These are phyloP conservation scores for Psittacula derbiana DNA, from an alignment of 2,797 vertebrate species.

Conservation along the genomic window DNA sequence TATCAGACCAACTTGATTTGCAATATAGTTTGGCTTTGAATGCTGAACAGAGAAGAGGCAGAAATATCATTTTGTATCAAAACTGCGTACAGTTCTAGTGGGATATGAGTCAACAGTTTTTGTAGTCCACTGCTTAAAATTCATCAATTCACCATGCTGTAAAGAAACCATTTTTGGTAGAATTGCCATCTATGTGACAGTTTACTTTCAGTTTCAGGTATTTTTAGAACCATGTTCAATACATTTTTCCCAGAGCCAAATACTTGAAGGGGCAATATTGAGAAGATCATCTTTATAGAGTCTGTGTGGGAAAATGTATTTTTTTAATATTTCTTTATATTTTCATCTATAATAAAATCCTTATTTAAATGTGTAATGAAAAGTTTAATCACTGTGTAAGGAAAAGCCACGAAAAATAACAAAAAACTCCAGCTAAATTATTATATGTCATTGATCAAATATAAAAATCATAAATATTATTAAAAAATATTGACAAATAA, in stretches of 20 bases:
- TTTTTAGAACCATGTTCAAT: neutral
- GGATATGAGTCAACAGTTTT: neutral
- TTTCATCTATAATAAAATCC: neutral
- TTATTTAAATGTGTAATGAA: neutral
- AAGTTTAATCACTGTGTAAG: neutral
- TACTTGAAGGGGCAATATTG: neutral
- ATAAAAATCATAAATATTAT: neutral
- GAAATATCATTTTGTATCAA: neutral
- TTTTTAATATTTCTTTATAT: neutral
- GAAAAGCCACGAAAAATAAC: neutral
- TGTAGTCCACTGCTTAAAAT: neutral
- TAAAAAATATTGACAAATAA: fast-evolving
- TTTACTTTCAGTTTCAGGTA: neutral
- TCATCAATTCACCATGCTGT: neutral
- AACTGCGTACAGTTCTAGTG: neutral
- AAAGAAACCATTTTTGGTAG: neutral
- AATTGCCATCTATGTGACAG: neutral
- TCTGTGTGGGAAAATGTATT: neutral
- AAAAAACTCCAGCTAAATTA: neutral
- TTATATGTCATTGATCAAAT: neutral
- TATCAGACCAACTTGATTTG: neutral
- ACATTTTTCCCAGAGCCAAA: neutral
- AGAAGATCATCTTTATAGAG: neutral
- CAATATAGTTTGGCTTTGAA: neutral
- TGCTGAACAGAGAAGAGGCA: neutral